Percentiles rank a stretch among this genome's conserved stretches.
These are phyloP conservation scores for Siphlonurus alternatus DNA, from an alignment of 2,888 invertebrate species.

Conservation along the genomic window DNA sequence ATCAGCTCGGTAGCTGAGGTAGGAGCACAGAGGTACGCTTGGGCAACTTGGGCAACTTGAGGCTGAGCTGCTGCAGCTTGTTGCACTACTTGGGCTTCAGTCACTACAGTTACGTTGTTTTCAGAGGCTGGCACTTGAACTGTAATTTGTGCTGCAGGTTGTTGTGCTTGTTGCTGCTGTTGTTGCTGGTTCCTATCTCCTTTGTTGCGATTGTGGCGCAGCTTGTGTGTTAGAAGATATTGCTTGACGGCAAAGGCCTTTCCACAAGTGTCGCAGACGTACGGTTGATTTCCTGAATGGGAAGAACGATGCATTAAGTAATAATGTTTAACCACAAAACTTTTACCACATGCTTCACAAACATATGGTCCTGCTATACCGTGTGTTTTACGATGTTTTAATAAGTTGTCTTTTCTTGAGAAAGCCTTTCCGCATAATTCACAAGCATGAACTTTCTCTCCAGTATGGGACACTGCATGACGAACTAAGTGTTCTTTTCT, in stretches of 20 bases:
- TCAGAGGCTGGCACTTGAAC: neutral
- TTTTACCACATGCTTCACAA: conserved; percentile 33
- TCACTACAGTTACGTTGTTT: neutral
- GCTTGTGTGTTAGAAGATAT: conserved; percentile 8
- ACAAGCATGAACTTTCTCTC: conserved; percentile 46
- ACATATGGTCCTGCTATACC: conserved; percentile 38
- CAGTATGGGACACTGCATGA: conserved; percentile 43
- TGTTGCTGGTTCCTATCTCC: conserved; percentile 16
- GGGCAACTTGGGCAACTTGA: conserved; percentile 1
- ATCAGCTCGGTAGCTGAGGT: conserved; percentile 8
- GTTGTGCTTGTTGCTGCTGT: conserved; percentile 20
- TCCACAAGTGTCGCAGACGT: conserved; percentile 10
- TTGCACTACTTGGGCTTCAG: neutral
- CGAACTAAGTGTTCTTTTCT: conserved; percentile 50
- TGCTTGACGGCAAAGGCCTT: conserved; percentile 10
- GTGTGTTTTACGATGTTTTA: conserved; percentile 41
- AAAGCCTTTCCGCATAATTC: conserved; percentile 39
- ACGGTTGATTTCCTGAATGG: conserved; percentile 13
- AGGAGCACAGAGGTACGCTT: neutral
- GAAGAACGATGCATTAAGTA: conserved; percentile 39
- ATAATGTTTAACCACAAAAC: conserved; percentile 47
- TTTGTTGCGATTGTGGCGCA: conserved; percentile 10
- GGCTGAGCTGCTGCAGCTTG: conserved; percentile 1
- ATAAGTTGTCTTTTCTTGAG: conserved; percentile 37
- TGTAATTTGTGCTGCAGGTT: conserved; percentile 10